phyloP scores from a whole-genome alignment of 2,797 vertebrate genomes.

The Merluccius polli region DNA sequence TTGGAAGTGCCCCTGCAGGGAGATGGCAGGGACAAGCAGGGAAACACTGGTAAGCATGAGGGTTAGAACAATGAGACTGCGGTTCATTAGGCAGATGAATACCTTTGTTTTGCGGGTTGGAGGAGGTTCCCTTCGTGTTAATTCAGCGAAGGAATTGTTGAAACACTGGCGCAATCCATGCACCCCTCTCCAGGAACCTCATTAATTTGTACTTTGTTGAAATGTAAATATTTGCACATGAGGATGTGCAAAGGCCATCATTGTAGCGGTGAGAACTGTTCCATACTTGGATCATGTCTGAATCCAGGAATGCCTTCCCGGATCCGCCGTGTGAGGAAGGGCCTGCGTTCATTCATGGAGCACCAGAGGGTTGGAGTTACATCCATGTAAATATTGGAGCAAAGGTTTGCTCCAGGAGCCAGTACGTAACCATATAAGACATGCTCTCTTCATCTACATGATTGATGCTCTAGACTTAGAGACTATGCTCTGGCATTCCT shows the following conservation, averaged over 20 bases:
- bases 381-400: conserved; percentile 34
- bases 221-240: conserved; percentile 49
- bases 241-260: conserved; percentile 36
- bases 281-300: conserved; percentile 48
- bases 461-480: conserved; percentile 46
- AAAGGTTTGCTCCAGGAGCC: conserved; percentile 26
- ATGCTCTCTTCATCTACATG: conserved; percentile 46
- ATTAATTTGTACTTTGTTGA: conserved; percentile 39
- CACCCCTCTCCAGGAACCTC: conserved; percentile 27
- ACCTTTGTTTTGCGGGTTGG: conserved; percentile 5
- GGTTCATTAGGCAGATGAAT: conserved; percentile 35
- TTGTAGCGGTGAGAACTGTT: conserved; percentile 48
- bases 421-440: conserved; percentile 32
- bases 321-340: conserved; percentile 27
- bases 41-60: conserved; percentile 46
- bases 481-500: conserved; percentile 46
- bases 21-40: conserved; percentile 42
- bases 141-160: conserved; percentile 30
- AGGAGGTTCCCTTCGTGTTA: not conserved
- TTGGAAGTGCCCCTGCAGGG: conserved; percentile 25
- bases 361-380: conserved; percentile 24
- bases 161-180: conserved; percentile 30
- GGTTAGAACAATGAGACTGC: conserved; percentile 42
- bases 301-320: conserved; percentile 48
- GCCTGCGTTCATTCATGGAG: conserved; percentile 11